Conservation (phyloP, 2,888 invertebrate genomes). For the Synergus umbraculus region DNA sequence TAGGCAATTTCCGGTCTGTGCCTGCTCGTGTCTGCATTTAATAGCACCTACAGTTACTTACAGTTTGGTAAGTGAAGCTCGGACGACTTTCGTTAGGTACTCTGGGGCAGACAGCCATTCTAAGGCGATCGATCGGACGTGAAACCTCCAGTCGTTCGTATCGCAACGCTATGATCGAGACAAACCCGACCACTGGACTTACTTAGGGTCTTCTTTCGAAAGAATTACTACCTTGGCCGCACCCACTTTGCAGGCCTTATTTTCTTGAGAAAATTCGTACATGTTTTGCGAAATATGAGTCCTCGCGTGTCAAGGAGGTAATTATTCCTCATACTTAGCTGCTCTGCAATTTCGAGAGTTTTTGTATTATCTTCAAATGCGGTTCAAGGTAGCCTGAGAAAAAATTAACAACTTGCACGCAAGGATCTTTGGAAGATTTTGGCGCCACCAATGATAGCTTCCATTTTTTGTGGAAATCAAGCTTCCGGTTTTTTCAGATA, state of each 20-base stretch:
- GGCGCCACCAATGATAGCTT: neutral
- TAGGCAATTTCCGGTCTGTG: constrained; percentile 77
- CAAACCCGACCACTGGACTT: constrained; percentile 39
- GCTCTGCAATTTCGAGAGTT: constrained; percentile 38
- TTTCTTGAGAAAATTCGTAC: constrained; percentile 34
- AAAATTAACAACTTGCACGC: constrained; percentile 36
- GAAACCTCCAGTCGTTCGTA: constrained; percentile 55
- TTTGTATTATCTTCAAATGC: constrained; percentile 36
- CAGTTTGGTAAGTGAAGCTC: constrained; percentile 64
- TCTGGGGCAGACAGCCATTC: constrained; percentile 57
- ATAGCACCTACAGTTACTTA: constrained; percentile 70
- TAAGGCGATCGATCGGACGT: constrained; percentile 67
- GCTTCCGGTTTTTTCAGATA: constrained; percentile 10
- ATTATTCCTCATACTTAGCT: constrained; percentile 36
- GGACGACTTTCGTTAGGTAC: constrained; percentile 60
- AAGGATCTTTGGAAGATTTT: constrained; percentile 10
- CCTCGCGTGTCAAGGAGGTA: constrained; percentile 35
- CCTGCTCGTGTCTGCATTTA: constrained; percentile 76
- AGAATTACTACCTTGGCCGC: constrained; percentile 32
- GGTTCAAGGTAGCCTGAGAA: constrained; percentile 31
- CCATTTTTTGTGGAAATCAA: constrained; percentile 12
- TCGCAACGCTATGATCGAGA: constrained; percentile 51
- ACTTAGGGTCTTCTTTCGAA: constrained; percentile 34
- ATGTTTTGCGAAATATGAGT: constrained; percentile 36
- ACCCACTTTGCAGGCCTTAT: constrained; percentile 26